A percentile compares a stretch with the other conserved stretches of the same genome.
Evolutionary conservation across 1,140 invertebrate genomes (phyloP).

Genomic region (Phortica variegata): DNA sequence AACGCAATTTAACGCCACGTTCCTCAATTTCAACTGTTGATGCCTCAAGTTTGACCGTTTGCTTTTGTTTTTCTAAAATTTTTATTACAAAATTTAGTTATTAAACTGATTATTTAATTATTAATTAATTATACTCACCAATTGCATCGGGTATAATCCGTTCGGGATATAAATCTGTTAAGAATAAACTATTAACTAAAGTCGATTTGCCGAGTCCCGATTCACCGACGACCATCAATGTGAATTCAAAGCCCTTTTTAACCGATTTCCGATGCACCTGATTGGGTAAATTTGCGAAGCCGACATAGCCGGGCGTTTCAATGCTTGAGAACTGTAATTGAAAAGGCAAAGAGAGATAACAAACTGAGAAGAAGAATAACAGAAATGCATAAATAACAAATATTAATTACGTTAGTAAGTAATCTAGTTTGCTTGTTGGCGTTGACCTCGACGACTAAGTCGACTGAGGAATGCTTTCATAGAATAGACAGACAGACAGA

Average conservation of each 20-base stretch:
- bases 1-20: conserved; percentile 81
- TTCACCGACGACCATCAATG: conserved; percentile 96
- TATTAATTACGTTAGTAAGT: neutral
- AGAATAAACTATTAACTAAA: conserved; percentile 95
- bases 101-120: neutral
- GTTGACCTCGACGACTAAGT: no score
- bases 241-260: conserved; percentile 98
- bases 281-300: conserved; percentile 93
- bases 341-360: conserved; percentile 3
- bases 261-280: conserved; percentile 95
- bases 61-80: conserved; percentile 76
- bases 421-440: no score
- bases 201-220: conserved; percentile 98
- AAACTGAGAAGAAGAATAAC: neutral
- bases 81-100: neutral
- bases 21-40: conserved; percentile 95
- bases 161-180: conserved; percentile 92
- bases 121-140: conserved; percentile 62
- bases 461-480: no score
- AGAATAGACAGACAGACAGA: no score
- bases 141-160: conserved; percentile 81
- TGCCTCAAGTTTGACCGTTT: conserved; percentile 86
- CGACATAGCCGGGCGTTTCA: conserved; percentile 85
- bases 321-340: conserved; percentile 71
- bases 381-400: conserved; percentile 5